Percentiles rank a stretch among this genome's conserved stretches.
phyloP scores from a whole-genome alignment of 1,140 invertebrate genomes.

The Euwallacea fornicatus region DNA sequence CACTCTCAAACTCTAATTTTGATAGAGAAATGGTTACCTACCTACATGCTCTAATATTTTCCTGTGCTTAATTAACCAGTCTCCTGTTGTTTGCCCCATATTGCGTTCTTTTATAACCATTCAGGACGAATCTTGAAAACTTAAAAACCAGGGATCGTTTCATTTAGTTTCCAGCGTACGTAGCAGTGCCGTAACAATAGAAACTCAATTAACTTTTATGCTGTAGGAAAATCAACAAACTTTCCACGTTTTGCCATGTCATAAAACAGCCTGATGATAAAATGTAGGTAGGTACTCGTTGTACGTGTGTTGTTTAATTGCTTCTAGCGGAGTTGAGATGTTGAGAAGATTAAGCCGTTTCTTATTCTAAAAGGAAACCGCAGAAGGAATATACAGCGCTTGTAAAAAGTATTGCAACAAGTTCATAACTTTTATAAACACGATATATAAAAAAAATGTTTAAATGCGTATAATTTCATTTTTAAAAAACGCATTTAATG shows the following conservation, averaged over 20 bases:
- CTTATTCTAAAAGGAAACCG: too few relatives aligned
- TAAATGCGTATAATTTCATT: too few relatives aligned
- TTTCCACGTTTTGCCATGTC: constrained; percentile 21
- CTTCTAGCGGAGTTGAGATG: not conserved
- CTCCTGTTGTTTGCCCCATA: not conserved
- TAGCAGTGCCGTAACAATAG: constrained; percentile 18
- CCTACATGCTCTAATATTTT: not conserved
- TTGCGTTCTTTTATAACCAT: not conserved
- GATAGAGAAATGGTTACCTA: not conserved
- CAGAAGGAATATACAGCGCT: too few relatives aligned
- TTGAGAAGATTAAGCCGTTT: too few relatives aligned
- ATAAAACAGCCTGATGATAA: constrained; percentile 10
- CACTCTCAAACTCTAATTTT: not conserved
- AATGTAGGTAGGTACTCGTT: constrained; percentile 1
- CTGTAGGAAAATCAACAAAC: constrained; percentile 10
- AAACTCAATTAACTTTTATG: constrained; percentile 20
- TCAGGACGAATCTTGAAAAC: not conserved
- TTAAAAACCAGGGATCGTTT: not conserved
- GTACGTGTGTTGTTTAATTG: constrained; percentile 2
- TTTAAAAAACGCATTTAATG: too few relatives aligned
- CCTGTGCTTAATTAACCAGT: not conserved
- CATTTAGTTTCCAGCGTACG: constrained; percentile 11
- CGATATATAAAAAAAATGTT: too few relatives aligned
- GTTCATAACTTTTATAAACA: too few relatives aligned
- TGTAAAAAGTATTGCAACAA: too few relatives aligned